Evolutionary conservation across 2,113 vertebrate species (phyloP), one percentile per base, ranked within the genome.

Genomic region (Mobula birostris): DNA sequence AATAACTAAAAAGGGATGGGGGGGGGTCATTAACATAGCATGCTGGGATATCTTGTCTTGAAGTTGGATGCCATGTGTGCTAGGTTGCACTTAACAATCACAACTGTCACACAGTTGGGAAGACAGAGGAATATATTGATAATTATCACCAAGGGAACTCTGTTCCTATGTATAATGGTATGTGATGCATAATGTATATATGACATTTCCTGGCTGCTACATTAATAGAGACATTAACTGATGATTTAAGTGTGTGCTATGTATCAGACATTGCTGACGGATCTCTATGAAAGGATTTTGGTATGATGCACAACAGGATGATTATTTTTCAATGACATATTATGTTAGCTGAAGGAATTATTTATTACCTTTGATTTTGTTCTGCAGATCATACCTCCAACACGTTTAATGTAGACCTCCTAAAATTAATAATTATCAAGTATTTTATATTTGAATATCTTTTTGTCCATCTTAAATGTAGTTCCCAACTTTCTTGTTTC

Each of bases 121-220:
- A 36, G 32, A 80, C 78, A 40, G 14, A 40, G 36, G 32, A 36
- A 15, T 36, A 80, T 11, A 80, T 36, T 32, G 5, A 36, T 11
- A 80, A 80, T 40, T 36, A 80, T 15, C 36, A 36, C 14, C 0
- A 80, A 14, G 77, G 36, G 36, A 15, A 36, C 0, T 32, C 36
- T 36, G 78, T 3, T 80, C 5, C 32, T 40, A 15, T 80, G 78
- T 36, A 80, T 61, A 85, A 85, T 85, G 5, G 11, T 21, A 24
- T 19, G 56, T 27, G 21, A 85, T 58, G 24, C 27, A 8, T 85
- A 8, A 21, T 85, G 48, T 24, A 58, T 58, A 24, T 56, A 88
- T 88, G 83, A 63, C 58, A 88, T 88, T 88, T 88, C 6, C 56
- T 61, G 83, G 58, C 83, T 88, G 83, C 58, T 61, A 63, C 61